Conservation (phyloP, 2,797 vertebrate species). For the Tarsius wallacei region DNA sequence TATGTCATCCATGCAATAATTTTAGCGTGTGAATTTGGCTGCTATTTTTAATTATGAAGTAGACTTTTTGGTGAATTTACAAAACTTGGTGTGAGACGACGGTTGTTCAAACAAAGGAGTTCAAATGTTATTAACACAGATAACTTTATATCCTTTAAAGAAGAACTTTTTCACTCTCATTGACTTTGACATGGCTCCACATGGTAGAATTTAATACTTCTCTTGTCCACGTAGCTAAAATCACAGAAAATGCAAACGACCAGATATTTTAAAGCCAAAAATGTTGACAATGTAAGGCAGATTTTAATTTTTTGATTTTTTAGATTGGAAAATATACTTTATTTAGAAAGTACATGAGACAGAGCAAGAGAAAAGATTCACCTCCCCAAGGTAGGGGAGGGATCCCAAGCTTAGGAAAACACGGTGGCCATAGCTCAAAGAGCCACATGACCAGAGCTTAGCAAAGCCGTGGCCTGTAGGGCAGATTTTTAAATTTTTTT, state of each 20-base stretch:
- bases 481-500: background rate
- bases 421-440: too few species aligned
- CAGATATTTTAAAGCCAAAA: constrained; percentile 27
- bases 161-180: constrained; percentile 14
- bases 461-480: background rate
- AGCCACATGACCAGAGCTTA: too few species aligned
- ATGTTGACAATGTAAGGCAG: background rate
- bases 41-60: constrained; percentile 69
- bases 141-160: background rate
- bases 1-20: background rate
- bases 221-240: constrained; percentile 40
- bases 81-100: background rate
- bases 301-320: background rate
- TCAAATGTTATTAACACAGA: constrained; percentile 42
- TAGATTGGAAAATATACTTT: too few species aligned
- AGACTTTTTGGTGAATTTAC: background rate
- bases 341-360: too few species aligned
- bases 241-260: constrained; percentile 53
- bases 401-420: too few species aligned
- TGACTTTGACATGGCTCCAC: constrained; percentile 36
- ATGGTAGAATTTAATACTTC: background rate
- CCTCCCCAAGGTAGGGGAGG: too few species aligned
- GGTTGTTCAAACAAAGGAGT: constrained; percentile 73
- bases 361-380: too few species aligned
- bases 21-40: background rate